Evolutionary conservation across 2,797 vertebrate species (phyloP).

Genomic region (Allobates femoralis): DNA sequence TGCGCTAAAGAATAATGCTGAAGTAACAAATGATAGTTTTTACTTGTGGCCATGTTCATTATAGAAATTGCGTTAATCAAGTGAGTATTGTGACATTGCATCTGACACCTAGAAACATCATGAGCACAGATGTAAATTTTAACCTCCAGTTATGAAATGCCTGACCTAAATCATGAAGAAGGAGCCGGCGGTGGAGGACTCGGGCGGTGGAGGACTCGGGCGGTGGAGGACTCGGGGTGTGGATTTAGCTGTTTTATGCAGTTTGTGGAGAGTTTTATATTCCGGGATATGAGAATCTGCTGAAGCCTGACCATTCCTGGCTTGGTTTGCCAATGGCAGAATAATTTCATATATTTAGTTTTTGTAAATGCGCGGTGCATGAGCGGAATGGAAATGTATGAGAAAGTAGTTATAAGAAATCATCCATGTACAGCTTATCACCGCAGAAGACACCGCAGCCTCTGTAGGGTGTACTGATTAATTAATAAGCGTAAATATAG

Average conservation of each 20-base stretch:
- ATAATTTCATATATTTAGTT: background rate
- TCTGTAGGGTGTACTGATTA: no score
- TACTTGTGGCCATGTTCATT: conserved; percentile 52
- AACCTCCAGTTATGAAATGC: conserved; percentile 44
- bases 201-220: background rate
- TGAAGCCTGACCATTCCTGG: conserved; percentile 15
- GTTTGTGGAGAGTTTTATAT: conserved; percentile 1
- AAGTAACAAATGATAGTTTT: conserved; percentile 9
- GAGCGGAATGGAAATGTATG: background rate
- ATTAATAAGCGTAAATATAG: no score
- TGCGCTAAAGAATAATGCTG: conserved; percentile 22
- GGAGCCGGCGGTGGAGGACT: background rate
- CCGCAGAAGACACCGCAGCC: no score
- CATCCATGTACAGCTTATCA: background rate
- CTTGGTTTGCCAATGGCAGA: background rate
- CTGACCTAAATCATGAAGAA: conserved; percentile 38
- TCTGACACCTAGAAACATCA: conserved; percentile 38
- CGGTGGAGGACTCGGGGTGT: background rate
- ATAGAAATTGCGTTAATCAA: conserved; percentile 53
- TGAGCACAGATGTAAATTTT: conserved; percentile 12
- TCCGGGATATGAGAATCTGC: conserved; percentile 27
- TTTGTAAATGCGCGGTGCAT: background rate
- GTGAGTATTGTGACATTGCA: conserved; percentile 23
- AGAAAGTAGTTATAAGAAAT: background rate
- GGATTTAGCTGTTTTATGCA: conserved; percentile 12